A percentile compares a stretch with the other conserved stretches of the same genome.
These are phyloP conservation scores for Spermophilus dauricus DNA, from an alignment of 2,113 vertebrate genomes.

Conservation along the genomic window DNA sequence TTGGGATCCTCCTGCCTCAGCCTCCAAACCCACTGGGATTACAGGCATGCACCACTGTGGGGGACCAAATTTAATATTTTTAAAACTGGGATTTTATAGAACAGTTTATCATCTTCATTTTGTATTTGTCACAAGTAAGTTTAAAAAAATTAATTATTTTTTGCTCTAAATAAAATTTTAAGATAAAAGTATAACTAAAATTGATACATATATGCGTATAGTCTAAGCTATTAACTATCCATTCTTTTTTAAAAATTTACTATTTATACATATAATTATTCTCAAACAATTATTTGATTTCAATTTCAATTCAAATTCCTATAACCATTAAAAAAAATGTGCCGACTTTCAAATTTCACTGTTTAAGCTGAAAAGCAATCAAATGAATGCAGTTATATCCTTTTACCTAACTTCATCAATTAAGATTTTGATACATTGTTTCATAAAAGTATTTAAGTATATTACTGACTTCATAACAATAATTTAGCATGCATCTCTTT, in stretches of 20 bases:
- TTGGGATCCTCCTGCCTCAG: too few species aligned
- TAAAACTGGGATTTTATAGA: slow-evolving; percentile 24
- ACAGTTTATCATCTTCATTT: neutral
- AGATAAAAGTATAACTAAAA: slow-evolving; percentile 39
- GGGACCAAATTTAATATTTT: neutral
- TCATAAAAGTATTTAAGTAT: neutral
- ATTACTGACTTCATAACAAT: slow-evolving; percentile 9
- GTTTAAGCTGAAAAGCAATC: slow-evolving; percentile 15
- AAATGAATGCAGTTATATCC: neutral
- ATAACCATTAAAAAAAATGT: slow-evolving; percentile 21
- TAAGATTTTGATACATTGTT: slow-evolving; percentile 12
- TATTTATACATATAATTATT: neutral
- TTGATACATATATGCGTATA: neutral
- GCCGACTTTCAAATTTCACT: slow-evolving; percentile 52
- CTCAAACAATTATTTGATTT: neutral
- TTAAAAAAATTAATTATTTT: slow-evolving; percentile 22
- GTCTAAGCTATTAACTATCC: neutral
- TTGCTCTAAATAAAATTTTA: slow-evolving; percentile 6
- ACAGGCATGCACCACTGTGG: too few species aligned
- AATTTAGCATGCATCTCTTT: slow-evolving; percentile 1
- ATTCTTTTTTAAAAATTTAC: neutral
- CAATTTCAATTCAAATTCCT: slow-evolving; percentile 34
- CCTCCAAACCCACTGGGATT: too few species aligned
- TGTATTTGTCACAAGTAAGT: neutral
- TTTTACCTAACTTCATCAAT: slow-evolving; percentile 7